Evolutionary conservation across 2,888 invertebrate genomes (phyloP).

Genomic region (Cynaeus angustus): DNA sequence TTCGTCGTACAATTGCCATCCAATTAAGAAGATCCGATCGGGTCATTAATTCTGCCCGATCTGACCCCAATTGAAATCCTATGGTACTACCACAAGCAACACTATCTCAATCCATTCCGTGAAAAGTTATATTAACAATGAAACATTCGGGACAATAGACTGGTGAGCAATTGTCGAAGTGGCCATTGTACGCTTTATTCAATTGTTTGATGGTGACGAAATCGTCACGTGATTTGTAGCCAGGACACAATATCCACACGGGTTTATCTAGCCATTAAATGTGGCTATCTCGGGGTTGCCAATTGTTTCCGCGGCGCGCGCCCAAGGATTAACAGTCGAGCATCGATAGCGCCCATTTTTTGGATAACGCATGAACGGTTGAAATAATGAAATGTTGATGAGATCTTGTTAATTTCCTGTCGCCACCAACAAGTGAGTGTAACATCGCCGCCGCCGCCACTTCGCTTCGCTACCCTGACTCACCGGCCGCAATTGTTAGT

Average conservation of each 20-base stretch:
- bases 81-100: slow-evolving; percentile 3
- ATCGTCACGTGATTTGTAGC: slow-evolving; percentile 7
- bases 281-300: background rate
- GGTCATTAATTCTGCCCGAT: background rate
- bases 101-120: background rate
- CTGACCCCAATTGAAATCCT: slow-evolving; percentile 33
- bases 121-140: slow-evolving; percentile 2
- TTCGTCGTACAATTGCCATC: background rate
- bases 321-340: too few species aligned
- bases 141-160: background rate
- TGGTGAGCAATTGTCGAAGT: slow-evolving; percentile 7
- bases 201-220: slow-evolving; percentile 10
- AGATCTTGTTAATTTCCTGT: slow-evolving; percentile 15
- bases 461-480: too few species aligned
- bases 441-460: slow-evolving; percentile 5
- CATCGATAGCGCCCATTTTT: background rate
- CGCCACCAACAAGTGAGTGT: background rate
- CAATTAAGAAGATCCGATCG: background rate
- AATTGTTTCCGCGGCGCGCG: slow-evolving; percentile 5
- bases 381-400: slow-evolving; percentile 10
- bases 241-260: slow-evolving; percentile 1
- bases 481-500: slow-evolving; percentile 21
- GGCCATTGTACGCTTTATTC: slow-evolving; percentile 8
- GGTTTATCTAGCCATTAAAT: slow-evolving; percentile 8
- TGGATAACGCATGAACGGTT: slow-evolving; percentile 2